phyloP scores from a whole-genome alignment of 2,888 invertebrate species.

The Bellardia pandia region DNA sequence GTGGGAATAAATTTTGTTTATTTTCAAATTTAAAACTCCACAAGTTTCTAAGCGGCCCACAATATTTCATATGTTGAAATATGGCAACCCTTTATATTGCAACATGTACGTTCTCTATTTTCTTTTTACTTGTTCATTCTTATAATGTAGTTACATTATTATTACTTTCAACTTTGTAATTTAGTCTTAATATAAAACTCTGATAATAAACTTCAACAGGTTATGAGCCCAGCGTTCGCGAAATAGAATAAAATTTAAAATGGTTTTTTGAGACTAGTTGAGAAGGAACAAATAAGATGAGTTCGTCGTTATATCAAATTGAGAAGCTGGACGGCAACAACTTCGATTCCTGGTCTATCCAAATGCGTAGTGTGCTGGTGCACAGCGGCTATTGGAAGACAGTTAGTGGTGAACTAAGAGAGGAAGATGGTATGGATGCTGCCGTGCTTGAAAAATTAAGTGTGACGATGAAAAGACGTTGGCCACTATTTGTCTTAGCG shows the following conservation, averaged over 20 bases:
- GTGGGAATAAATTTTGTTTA: conserved; percentile 17
- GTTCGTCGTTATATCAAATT: conserved; percentile 46
- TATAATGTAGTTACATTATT: too few species aligned
- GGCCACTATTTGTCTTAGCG: conserved; percentile 49
- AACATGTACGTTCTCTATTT: too few species aligned
- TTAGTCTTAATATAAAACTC: too few species aligned
- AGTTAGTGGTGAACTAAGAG: conserved; percentile 33
- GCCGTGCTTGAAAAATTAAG: not conserved
- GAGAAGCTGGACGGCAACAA: conserved; percentile 57
- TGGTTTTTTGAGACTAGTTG: too few species aligned
- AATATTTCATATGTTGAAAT: too few species aligned
- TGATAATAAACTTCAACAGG: not conserved
- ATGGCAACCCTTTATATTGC: too few species aligned
- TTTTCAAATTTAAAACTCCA: conserved; percentile 43
- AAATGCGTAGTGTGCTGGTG: conserved; percentile 54
- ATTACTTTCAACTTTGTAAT: too few species aligned
- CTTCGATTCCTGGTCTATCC: conserved; percentile 54
- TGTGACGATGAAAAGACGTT: conserved; percentile 38
- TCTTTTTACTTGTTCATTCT: too few species aligned
- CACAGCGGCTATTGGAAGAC: conserved; percentile 59
- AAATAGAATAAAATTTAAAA: not conserved
- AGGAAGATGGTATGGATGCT: not conserved
- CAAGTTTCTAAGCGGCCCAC: not conserved
- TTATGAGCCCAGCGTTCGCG: not conserved
- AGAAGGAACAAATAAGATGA: not conserved